Base-by-base conservation (phyloP, 2,113 vertebrate genomes). In the Prolemur simus region DNA sequence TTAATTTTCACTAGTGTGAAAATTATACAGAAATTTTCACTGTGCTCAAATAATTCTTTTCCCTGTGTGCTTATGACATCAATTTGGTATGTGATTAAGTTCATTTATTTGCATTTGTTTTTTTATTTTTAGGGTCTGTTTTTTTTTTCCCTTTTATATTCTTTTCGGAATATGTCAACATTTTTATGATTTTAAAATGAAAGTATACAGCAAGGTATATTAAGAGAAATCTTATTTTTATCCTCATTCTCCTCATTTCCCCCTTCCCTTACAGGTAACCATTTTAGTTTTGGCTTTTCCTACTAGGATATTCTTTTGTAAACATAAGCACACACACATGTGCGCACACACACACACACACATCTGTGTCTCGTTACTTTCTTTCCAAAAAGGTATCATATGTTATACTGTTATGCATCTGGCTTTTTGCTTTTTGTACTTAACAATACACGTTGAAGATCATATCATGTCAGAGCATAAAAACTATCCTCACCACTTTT, bases 51-150 rank as follows among this genome's bases (percentile, higher is more conserved):
- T 73, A 68, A 58, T 74, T 68, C 9, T 52, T 81, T 56, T 68
- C 5, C 58, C 25, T 25, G 12, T 60, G 17, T 76, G 25, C 25
- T 80, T 91, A 91, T 54, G 32, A 21, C 14, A 68, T 81, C 23
- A 84, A 42, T 11, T 54, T 87, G 8, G 27, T 91, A 83, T 37
- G 71, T 27, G 14, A n/a, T 76, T 89, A 84, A 34, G 18, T 63
- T 81, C 13, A 81, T 39, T 95, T 73, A 89, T 69, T 94, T 87
- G 39, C 15, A 74, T 56, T 92, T 94, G n/a, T 87, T 87, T 87
- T 87, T 78, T 12, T 78, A 15, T 91, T 76, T 56, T 74, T 45
- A 74, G 37, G 2, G 15, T 69, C 83, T 69, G 17, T 2, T 18
- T 47, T 64, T 69, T 66, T 17, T 63, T 80, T 76, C 60, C 15